These are phyloP conservation scores for Drosophila ustulata DNA, from an alignment of 2,888 invertebrate genomes.

Conservation along the genomic window DNA sequence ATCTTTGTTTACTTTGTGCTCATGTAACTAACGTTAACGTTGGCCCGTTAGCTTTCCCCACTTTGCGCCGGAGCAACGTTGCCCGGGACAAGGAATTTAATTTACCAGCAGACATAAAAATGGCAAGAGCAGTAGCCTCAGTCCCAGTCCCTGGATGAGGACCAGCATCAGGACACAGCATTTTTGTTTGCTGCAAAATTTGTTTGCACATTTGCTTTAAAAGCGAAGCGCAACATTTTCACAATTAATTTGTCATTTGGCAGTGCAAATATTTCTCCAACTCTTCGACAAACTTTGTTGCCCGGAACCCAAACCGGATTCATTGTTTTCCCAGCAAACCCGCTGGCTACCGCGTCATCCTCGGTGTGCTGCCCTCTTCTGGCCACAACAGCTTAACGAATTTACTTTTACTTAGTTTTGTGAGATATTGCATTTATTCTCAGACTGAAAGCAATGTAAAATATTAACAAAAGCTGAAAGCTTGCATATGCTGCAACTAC, in stretches of 20 bases:
- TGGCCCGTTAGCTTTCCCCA: conserved; percentile 10
- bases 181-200: conserved; percentile 62
- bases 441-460: conserved; percentile 42
- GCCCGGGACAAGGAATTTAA: conserved; percentile 65
- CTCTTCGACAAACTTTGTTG: conserved; percentile 14
- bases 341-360: background rate
- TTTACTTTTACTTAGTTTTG: conserved; percentile 33
- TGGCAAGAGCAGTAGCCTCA: background rate
- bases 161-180: conserved; percentile 23
- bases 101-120: conserved; percentile 66
- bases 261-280: conserved; percentile 52
- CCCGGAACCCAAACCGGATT: background rate
- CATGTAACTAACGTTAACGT: conserved; percentile 61
- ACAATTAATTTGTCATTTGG: conserved; percentile 71
- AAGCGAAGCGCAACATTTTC: conserved; percentile 39
- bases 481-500: conserved; percentile 62
- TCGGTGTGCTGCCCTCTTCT: background rate
- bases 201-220: conserved; percentile 59
- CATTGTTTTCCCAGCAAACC: conserved; percentile 6
- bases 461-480: conserved; percentile 60
- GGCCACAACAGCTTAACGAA: conserved; percentile 34
- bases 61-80: conserved; percentile 16
- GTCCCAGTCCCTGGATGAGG: background rate
- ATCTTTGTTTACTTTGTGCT: conserved; percentile 74
- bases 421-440: conserved; percentile 34